These are phyloP conservation scores for Antheraea yamamai DNA, from an alignment of 2,888 invertebrate species.

Conservation along the genomic window DNA sequence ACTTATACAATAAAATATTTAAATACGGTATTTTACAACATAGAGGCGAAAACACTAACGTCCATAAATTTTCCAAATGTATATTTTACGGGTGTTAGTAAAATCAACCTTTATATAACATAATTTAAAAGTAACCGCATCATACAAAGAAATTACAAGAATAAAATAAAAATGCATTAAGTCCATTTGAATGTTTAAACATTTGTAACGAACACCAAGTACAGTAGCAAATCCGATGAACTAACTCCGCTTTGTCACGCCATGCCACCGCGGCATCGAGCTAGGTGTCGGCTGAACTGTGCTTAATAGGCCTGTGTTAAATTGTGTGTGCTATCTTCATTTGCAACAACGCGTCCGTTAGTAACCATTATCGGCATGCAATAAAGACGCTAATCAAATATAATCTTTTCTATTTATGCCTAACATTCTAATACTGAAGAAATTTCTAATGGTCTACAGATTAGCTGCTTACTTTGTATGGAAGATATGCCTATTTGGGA, in stretches of 20 bases:
- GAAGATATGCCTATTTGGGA: no score
- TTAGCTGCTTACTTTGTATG: no score
- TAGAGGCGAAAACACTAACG: no score
- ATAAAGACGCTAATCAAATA: neutral
- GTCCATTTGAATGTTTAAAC: constrained; percentile 52
- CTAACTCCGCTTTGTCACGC: constrained; percentile 72
- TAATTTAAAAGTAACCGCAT: neutral
- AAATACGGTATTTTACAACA: no score
- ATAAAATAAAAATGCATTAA: constrained; percentile 45
- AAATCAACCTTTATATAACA: no score
- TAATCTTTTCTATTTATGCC: neutral
- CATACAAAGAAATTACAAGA: neutral
- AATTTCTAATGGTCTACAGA: no score
- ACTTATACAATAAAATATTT: no score
- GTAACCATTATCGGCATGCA: constrained; percentile 27
- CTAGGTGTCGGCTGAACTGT: constrained; percentile 43
- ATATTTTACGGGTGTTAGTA: no score
- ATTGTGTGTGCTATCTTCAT: constrained; percentile 72
- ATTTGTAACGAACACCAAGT: constrained; percentile 62
- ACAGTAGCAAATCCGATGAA: constrained; percentile 42
- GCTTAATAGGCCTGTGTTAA: constrained; percentile 59
- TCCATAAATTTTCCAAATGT: no score
- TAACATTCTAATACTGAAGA: neutral
- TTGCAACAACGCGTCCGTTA: constrained; percentile 47
- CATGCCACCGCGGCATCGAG: constrained; percentile 47